Base-by-base conservation (phyloP, 2,797 vertebrate genomes). In the Myotis vivesi region DNA sequence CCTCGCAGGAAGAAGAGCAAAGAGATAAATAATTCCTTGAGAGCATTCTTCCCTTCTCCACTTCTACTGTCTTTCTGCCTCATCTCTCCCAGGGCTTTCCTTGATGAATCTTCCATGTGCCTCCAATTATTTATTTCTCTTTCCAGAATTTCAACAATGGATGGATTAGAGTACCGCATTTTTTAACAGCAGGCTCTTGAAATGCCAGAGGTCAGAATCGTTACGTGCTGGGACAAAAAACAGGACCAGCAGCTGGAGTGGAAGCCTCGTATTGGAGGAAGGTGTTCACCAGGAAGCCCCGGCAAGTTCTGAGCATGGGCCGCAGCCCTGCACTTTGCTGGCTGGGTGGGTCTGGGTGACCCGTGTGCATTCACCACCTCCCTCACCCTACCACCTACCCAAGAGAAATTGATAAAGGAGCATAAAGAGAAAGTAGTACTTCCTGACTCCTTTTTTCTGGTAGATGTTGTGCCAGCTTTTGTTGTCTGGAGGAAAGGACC, bases 111-210 rank as follows among this genome's bases (percentile, higher is more conserved):
- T 49, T 95, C 95, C 93, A 93, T 92, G 92, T 95, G 81, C 79
- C 92, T 96, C 81, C 46, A 68, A 88, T 89, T 96, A 96, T 95
- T 96, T 95, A 90, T 96, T 96, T 95, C 81, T 96, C 94, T 95
- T 96, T 95, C 82, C 88, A 85, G 87, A 59, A 93, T 92, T 95
- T 95, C 90, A 96, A 87, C 81, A 96, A 82, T 73, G 36, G 85
- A 90, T 71, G 51, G 84, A 92, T 89, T 91, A 81, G 75, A 94
- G 53, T 19, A 66, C 83, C 71, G 68, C 51, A 89, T 84, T 93
- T 96, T 93, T 94, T 91, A 59, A 95, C 28, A 95, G 82, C 72
- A 95, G 93, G 82, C 28, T 51, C 88, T 89, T 71, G 55, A 93
- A 81, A 94, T 76, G 62, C 33, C 64, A 96, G 62, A 93, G 92